Conservation (phyloP, 2,113 vertebrate species). For the Callaeas wilsoni region DNA sequence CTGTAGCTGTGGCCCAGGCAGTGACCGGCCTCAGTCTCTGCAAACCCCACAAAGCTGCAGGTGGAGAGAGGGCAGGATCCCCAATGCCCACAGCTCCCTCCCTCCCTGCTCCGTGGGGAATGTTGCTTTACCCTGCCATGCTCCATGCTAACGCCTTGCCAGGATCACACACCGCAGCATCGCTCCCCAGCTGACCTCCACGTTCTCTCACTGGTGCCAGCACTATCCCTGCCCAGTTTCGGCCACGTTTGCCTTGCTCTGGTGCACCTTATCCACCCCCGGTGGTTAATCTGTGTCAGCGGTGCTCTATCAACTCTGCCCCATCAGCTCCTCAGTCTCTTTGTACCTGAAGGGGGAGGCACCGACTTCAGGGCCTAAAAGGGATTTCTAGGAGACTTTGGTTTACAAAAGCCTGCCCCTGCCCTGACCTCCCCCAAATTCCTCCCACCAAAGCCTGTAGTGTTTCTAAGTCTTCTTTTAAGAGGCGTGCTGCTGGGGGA, state of each 20-base stretch:
- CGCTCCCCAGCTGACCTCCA: not conserved
- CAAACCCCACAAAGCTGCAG: not conserved
- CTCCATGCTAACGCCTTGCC: not conserved
- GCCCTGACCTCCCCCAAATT: constrained; percentile 2
- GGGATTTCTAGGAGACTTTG: not conserved
- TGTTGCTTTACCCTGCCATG: not conserved
- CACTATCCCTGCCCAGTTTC: not conserved
- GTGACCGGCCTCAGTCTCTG: not conserved
- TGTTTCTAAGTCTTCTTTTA: constrained; percentile 37
- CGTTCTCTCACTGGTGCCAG: not conserved
- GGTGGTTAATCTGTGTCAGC: not conserved
- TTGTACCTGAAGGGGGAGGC: not conserved
- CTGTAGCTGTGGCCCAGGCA: fast-evolving
- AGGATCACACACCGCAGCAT: not conserved
- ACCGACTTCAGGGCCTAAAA: not conserved
- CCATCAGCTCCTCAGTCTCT: not conserved
- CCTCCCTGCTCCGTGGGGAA: not conserved
- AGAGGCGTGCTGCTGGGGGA: not conserved
- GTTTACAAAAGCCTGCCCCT: constrained; percentile 24
- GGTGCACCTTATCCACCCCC: not conserved
- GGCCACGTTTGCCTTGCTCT: not conserved
- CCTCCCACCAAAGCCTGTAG: not conserved
- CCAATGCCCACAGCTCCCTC: not conserved
- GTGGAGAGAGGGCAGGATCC: not conserved
- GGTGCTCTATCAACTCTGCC: not conserved